Percentiles rank a stretch among this genome's conserved stretches.
Evolutionary conservation across 2,797 vertebrate species (phyloP).

Genomic region (Threskiornis aethiopicus): DNA sequence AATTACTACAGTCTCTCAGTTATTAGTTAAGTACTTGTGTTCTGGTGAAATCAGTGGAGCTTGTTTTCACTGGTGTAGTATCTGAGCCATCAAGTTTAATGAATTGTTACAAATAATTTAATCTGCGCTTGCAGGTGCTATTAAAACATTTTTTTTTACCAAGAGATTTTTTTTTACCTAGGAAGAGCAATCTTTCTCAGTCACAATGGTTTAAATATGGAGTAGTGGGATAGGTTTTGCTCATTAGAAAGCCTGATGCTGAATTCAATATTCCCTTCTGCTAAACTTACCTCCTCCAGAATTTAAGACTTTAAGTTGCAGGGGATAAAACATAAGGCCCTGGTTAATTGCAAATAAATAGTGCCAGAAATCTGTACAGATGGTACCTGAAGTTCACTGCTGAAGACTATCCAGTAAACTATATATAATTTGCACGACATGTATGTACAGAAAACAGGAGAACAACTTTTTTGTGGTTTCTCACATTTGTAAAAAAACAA

Average conservation of each 20-base stretch:
- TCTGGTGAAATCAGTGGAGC: neutral
- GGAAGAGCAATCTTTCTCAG: neutral
- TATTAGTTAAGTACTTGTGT: neutral
- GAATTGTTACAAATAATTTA: slow-evolving; percentile 12
- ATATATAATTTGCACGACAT: slow-evolving; percentile 31
- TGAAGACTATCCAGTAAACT: slow-evolving; percentile 43
- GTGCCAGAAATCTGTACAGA: slow-evolving; percentile 70
- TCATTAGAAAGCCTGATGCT: slow-evolving; percentile 55
- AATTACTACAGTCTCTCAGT: neutral
- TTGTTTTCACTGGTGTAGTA: neutral
- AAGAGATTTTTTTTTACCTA: neutral
- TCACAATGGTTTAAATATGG: slow-evolving; percentile 16
- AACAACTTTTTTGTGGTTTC: neutral
- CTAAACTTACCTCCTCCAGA: slow-evolving; percentile 61
- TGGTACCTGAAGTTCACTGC: slow-evolving; percentile 70
- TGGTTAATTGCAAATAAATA: slow-evolving; percentile 74
- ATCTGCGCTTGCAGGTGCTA: slow-evolving; percentile 16
- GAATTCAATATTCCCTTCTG: slow-evolving; percentile 58
- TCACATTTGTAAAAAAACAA: neutral
- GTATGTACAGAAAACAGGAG: neutral
- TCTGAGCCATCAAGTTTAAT: slow-evolving; percentile 29
- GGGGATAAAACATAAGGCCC: slow-evolving; percentile 72
- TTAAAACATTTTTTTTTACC: neutral
- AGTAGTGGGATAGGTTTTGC: slow-evolving; percentile 23
- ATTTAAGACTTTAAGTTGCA: slow-evolving; percentile 50